phyloP scores from a whole-genome alignment of 2,888 invertebrate genomes.

The Chelonus formosanus region DNA sequence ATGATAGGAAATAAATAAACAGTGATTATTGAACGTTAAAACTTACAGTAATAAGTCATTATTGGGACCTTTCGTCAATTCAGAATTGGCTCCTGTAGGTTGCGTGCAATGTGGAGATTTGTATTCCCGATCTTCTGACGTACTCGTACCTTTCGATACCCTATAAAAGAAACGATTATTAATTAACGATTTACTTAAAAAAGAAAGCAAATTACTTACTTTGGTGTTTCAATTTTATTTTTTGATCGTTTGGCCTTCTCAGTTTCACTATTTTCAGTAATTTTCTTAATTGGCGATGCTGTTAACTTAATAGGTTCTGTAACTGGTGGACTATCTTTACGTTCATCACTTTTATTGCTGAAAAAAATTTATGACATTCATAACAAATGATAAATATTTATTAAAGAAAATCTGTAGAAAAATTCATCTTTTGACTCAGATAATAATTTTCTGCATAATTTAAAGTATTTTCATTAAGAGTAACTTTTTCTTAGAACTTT shows the following conservation, averaged over 20 bases:
- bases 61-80: slow-evolving; percentile 80
- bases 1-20: no score
- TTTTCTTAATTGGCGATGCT: slow-evolving; percentile 60
- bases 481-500: no score
- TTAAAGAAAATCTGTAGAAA: no score
- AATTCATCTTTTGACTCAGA: no score
- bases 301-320: slow-evolving; percentile 61
- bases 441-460: no score
- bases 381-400: no score
- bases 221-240: slow-evolving; percentile 63
- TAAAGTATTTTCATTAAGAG: no score
- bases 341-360: slow-evolving; percentile 59
- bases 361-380: no score
- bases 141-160: slow-evolving; percentile 65
- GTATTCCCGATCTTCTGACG: slow-evolving; percentile 68
- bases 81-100: slow-evolving; percentile 76
- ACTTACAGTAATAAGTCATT: slow-evolving; percentile 82
- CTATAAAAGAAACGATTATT: slow-evolving; percentile 46
- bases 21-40: slow-evolving; percentile 12
- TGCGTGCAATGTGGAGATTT: slow-evolving; percentile 70
- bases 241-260: slow-evolving; percentile 63
- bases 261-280: slow-evolving; percentile 52
- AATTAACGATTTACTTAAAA: slow-evolving; percentile 21
- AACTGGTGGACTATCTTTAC: slow-evolving; percentile 59
- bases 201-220: slow-evolving; percentile 50